Evolutionary conservation across 1,140 invertebrate genomes (phyloP).

Genomic region (Sarcophaga bullata): DNA sequence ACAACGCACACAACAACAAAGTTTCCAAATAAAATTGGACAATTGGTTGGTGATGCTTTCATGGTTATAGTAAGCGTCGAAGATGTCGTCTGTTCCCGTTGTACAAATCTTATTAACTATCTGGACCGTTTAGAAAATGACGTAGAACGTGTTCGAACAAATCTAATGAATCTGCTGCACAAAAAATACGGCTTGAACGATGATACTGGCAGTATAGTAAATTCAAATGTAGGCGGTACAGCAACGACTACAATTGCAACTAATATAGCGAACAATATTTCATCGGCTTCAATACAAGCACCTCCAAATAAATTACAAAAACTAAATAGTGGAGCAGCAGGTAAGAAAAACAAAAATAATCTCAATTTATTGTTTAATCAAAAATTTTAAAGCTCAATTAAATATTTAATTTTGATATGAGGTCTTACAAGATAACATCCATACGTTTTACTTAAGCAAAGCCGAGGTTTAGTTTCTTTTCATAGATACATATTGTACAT

Average conservation of each 20-base stretch:
- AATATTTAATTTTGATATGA: too few relatives aligned
- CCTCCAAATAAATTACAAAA: conserved; percentile 58
- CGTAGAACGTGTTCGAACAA: conserved; percentile 61
- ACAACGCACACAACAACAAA: conserved; percentile 63
- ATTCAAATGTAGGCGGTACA: neutral
- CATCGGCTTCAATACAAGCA: conserved; percentile 32
- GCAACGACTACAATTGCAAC: neutral
- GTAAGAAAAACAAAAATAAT: neutral
- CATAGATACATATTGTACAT: too few relatives aligned
- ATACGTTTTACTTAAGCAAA: too few relatives aligned
- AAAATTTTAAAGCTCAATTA: too few relatives aligned
- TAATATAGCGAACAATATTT: conserved; percentile 21
- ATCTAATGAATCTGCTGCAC: conserved; percentile 61
- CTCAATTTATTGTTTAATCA: too few relatives aligned
- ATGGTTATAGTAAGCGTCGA: conserved; percentile 62
- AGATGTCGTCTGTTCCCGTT: conserved; percentile 64
- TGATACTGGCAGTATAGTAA: conserved; percentile 50
- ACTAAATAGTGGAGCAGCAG: conserved; percentile 50
- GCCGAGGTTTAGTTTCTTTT: too few relatives aligned
- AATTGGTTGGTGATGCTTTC: conserved; percentile 63
- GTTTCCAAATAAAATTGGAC: conserved; percentile 64
- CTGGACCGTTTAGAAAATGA: conserved; percentile 63
- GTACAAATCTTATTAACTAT: conserved; percentile 64
- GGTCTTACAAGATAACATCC: too few relatives aligned
- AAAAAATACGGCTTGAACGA: conserved; percentile 65